Percentiles rank a stretch among this genome's conserved stretches.
Conservation (phyloP, 1,140 invertebrate genomes). For the Vanessa atalanta region DNA sequence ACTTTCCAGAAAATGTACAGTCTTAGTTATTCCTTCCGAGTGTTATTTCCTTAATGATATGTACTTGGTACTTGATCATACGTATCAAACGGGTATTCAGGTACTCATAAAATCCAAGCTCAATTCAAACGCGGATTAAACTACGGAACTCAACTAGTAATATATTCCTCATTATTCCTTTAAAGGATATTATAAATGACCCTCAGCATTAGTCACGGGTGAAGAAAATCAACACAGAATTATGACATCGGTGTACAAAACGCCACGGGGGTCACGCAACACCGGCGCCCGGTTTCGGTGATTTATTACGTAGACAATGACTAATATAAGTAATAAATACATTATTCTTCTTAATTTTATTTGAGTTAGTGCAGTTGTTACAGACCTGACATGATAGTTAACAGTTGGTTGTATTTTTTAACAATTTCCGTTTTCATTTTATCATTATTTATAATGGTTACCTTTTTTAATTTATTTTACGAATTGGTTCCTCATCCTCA, state of each 20-base stretch:
- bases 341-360: conserved; percentile 22
- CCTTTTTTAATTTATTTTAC: too few species aligned
- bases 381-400: background rate
- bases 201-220: conserved; percentile 65
- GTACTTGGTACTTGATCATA: too few species aligned
- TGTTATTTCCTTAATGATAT: too few species aligned
- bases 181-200: conserved; percentile 44
- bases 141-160: background rate
- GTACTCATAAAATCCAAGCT: too few species aligned
- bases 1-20: too few species aligned
- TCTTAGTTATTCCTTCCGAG: too few species aligned
- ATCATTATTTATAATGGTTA: too few species aligned
- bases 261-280: conserved; percentile 63
- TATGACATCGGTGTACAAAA: conserved; percentile 71
- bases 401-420: background rate
- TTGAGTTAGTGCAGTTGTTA: background rate
- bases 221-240: conserved; percentile 70
- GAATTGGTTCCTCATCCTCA: too few species aligned
- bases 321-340: conserved; percentile 40
- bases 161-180: conserved; percentile 2
- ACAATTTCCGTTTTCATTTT: too few species aligned
- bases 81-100: too few species aligned
- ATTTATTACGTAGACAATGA: conserved; percentile 64
- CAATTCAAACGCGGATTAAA: too few species aligned
- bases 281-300: conserved; percentile 66